Evolutionary conservation across 2,113 vertebrate genomes (phyloP), one percentile per base, ranked within the genome.

Genomic region (Atherinomorus stipes): DNA sequence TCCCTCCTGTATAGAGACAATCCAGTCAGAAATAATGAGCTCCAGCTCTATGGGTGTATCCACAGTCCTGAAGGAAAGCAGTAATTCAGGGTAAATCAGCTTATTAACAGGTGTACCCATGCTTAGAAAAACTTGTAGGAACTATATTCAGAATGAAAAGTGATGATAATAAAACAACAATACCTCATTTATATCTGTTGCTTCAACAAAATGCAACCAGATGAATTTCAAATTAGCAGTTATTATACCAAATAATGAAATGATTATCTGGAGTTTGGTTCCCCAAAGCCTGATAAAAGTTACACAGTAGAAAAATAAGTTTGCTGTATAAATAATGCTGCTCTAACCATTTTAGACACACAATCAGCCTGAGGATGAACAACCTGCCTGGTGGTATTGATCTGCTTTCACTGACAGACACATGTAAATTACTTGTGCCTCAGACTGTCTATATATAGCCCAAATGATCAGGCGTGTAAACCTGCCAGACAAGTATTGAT

Each of bases 401-500:
- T 25, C 16, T 54, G 50, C 21, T 42, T 53, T 45, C 61, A 73
- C 42, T 76, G 34, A 28, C 25, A 54, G 54, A 59, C 54, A 38
- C 44, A 71, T 68, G 59, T 42, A 71, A 72, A 80, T 61, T 47
- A 19, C 28, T 52, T 11, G 42, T 38, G 61, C 37, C 59, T 61
- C 71, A 25, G 42, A 31, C 26, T 5, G 49, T 47, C 67, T 42
- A 13, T 38, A 72, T 59, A 65, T 21, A 19, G 38, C 18, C 49
- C 13, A 62, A 66, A 74, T 57, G 74, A 81, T 28, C 71, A 59
- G 53, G 62, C 45, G 42, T 73, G 78, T 77, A 80, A 90, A 89
- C 70, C 63, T 40, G 31, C 51, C 64, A 12, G 81, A 85, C 85
- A 84, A 65, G 52, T 83, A 92, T 83, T 71, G 86, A 92, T 80